Evolutionary conservation across 2,113 vertebrate species (phyloP).

Genomic region (Murina feae): DNA sequence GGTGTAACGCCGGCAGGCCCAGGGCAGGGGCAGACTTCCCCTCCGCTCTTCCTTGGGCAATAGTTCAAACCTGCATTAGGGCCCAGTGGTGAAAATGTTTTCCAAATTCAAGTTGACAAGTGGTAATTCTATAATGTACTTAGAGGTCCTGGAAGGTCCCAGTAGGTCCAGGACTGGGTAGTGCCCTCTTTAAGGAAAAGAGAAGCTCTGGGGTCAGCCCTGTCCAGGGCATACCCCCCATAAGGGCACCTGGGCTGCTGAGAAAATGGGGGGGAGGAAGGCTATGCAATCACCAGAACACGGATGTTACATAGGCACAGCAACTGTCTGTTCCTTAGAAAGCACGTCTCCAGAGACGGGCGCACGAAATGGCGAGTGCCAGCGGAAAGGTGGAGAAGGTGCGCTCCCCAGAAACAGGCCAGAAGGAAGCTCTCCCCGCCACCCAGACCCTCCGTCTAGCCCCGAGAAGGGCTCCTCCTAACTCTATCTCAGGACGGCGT

Average conservation of each 20-base stretch:
- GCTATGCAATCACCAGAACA: too few relatives aligned
- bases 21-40: neutral
- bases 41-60: neutral
- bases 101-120: neutral
- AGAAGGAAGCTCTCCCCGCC: neutral
- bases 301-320: neutral
- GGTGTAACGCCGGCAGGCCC: neutral
- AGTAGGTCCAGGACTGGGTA: neutral
- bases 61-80: fast-evolving
- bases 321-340: neutral
- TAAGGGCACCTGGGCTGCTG: neutral
- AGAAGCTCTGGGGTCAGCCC: too few relatives aligned
- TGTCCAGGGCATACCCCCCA: fast-evolving
- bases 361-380: neutral
- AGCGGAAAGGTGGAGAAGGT: neutral
- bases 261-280: neutral
- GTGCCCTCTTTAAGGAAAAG: neutral
- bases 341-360: neutral
- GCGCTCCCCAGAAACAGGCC: neutral
- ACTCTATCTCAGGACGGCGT: neutral
- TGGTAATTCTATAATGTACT: neutral
- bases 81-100: neutral
- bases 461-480: neutral
- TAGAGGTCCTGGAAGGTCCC: neutral
- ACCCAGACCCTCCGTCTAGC: neutral